These are phyloP conservation scores for Epinotia demarniana DNA, from an alignment of 2,888 invertebrate species.

Conservation along the genomic window DNA sequence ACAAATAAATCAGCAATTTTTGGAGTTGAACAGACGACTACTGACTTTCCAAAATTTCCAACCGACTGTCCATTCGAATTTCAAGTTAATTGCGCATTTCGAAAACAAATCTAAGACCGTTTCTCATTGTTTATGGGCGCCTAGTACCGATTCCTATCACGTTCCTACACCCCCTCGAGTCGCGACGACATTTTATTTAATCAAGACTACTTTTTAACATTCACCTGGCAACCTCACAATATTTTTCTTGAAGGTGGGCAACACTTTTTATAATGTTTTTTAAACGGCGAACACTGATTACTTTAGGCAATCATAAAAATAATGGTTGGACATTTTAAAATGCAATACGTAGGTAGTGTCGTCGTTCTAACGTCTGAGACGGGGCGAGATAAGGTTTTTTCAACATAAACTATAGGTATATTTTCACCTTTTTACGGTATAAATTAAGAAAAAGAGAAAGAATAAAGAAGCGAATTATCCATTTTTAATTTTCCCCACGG, in stretches of 20 bases:
- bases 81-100: conserved; percentile 35
- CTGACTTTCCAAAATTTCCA: neutral
- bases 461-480: conserved; percentile 35
- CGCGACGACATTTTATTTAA: conserved; percentile 80
- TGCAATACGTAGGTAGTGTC: neutral
- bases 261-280: conserved; percentile 60
- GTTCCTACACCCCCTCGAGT: conserved; percentile 58
- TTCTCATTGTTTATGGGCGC: conserved; percentile 55
- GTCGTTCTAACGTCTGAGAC: neutral
- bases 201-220: conserved; percentile 82
- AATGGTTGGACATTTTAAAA: neutral
- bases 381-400: neutral
- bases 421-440: conserved; percentile 10
- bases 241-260: conserved; percentile 63
- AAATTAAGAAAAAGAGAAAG: conserved; percentile 18
- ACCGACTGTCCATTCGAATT: conserved; percentile 8
- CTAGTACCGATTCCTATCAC: conserved; percentile 72
- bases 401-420: conserved; percentile 4
- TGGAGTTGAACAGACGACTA: neutral
- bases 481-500: conserved; percentile 55
- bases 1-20: neutral
- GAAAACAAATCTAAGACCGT: conserved; percentile 40
- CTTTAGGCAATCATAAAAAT: conserved; percentile 6
- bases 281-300: conserved; percentile 23
- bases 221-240: conserved; percentile 69